These are phyloP conservation scores for Aplochiton taeniatus DNA, from an alignment of 2,797 vertebrate species.

Conservation along the genomic window DNA sequence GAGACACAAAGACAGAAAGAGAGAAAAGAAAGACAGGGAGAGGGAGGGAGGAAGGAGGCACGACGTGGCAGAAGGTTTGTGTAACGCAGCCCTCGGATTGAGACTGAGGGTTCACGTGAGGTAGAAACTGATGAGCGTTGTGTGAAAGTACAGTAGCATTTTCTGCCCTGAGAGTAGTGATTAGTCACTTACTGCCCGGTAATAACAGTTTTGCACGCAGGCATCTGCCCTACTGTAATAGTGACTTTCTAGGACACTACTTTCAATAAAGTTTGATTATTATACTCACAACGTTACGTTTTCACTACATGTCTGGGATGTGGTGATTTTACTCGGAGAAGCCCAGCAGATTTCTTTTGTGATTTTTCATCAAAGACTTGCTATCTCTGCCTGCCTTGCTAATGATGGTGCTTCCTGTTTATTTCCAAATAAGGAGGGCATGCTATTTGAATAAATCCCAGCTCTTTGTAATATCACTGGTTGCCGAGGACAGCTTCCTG, in stretches of 20 bases:
- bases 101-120: conserved; percentile 67
- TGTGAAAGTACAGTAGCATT: conserved; percentile 32
- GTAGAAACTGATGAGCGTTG: conserved; percentile 39
- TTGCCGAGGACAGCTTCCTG: neutral
- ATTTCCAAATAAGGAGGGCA: conserved; percentile 2
- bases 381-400: conserved; percentile 32
- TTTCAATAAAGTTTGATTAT: neutral
- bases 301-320: neutral
- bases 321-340: neutral
- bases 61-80: conserved; percentile 77
- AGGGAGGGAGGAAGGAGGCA: conserved; percentile 45
- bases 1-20: conserved; percentile 18
- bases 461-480: conserved; percentile 12
- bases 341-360: neutral
- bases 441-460: conserved; percentile 20
- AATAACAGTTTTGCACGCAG: conserved; percentile 45
- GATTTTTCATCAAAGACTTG: conserved; percentile 17
- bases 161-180: conserved; percentile 20
- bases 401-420: conserved; percentile 47
- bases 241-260: neutral
- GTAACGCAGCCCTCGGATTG: conserved; percentile 49
- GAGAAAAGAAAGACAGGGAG: conserved; percentile 15
- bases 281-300: too few relatives aligned
- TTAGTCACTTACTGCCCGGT: conserved; percentile 39
- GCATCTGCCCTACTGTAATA: neutral